Percentiles rank a stretch among this genome's conserved stretches.
phyloP scores from a whole-genome alignment of 2,113 vertebrate species.

The Zapornia atra region DNA sequence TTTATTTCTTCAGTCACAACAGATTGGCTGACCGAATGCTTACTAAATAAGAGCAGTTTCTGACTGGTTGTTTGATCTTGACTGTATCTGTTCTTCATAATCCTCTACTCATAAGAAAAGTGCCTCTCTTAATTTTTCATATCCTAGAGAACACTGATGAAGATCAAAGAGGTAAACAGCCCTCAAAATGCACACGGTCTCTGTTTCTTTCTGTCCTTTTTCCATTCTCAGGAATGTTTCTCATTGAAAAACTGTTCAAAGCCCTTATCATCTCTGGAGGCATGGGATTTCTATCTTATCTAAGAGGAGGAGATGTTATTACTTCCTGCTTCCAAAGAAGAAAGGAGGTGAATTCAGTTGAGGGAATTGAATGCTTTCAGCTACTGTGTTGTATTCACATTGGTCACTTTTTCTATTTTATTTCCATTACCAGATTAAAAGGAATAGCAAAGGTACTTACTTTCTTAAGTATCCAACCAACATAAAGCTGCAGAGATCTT shows the following conservation, averaged over 20 bases:
- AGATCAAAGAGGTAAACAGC: background rate
- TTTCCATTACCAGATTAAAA: background rate
- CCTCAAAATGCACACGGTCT: background rate
- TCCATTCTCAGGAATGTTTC: background rate
- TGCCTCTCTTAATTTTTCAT: background rate
- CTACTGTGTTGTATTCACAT: background rate
- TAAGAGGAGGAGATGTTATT: background rate
- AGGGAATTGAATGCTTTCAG: background rate
- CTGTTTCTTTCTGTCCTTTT: background rate
- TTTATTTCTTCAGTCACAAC: background rate
- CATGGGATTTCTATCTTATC: background rate
- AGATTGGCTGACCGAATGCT: background rate
- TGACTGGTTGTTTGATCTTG: background rate
- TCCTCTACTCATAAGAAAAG: background rate
- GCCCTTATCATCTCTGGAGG: background rate
- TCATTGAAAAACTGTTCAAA: background rate
- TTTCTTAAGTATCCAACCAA: background rate
- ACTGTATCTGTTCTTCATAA: background rate
- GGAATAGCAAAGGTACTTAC: background rate
- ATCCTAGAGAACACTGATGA: background rate
- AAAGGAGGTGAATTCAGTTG: background rate
- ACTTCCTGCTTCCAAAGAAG: background rate
- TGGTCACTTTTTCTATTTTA: background rate
- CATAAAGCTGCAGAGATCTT: background rate
- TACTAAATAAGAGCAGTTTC: background rate